Conservation (phyloP, 2,113 vertebrate genomes). For the Potamarius usumacintae region DNA sequence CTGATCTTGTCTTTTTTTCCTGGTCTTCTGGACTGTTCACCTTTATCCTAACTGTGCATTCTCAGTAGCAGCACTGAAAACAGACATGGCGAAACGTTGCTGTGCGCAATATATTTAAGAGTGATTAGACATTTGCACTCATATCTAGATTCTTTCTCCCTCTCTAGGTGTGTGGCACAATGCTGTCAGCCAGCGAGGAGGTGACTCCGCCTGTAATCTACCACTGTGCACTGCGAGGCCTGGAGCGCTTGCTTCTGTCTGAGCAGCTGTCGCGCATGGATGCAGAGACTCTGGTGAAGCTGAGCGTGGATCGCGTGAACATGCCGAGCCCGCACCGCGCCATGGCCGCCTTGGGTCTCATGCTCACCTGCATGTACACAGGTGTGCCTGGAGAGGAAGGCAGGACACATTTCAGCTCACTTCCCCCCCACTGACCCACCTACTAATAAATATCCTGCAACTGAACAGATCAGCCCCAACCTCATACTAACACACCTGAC, state of each 20-base stretch:
- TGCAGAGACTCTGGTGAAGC: slow-evolving; percentile 88
- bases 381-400: slow-evolving; percentile 72
- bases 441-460: slow-evolving; percentile 26
- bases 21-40: neutral
- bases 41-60: neutral
- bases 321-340: slow-evolving; percentile 94
- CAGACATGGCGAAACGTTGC: neutral
- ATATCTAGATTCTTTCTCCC: neutral
- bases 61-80: neutral
- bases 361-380: slow-evolving; percentile 99
- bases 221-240: slow-evolving; percentile 90
- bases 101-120: neutral
- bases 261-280: slow-evolving; percentile 93
- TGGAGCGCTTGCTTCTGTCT: slow-evolving; percentile 93
- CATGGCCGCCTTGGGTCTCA: slow-evolving; percentile 95
- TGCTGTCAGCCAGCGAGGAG: slow-evolving; percentile 93
- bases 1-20: neutral
- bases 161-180: slow-evolving; percentile 87
- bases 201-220: slow-evolving; percentile 90
- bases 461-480: neutral
- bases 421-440: slow-evolving; percentile 32
- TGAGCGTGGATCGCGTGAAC: slow-evolving; percentile 94
- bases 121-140: neutral
- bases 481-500: slow-evolving; percentile 41
- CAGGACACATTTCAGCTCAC: slow-evolving; percentile 53